Percentiles rank a stretch among this genome's conserved stretches.
Conservation (phyloP, 1,140 invertebrate species). For the Eubasilissa regina region DNA sequence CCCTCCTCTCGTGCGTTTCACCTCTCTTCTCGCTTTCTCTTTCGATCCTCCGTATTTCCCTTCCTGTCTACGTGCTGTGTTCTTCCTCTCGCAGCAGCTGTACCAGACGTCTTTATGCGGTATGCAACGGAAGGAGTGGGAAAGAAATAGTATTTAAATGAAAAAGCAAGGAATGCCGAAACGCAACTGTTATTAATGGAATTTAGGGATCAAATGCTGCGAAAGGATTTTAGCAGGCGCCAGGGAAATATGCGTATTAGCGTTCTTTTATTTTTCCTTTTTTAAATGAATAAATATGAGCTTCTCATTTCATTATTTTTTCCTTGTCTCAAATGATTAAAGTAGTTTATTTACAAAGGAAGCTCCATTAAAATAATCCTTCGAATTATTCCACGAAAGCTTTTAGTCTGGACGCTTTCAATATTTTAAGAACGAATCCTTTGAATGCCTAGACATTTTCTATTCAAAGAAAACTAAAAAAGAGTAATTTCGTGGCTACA, state of each 20-base stretch:
- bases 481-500: too few relatives aligned
- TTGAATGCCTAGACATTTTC: too few relatives aligned
- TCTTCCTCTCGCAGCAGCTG: constrained; percentile 6
- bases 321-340: constrained; percentile 12
- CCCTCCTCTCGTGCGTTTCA: neutral
- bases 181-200: constrained; percentile 43
- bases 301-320: neutral
- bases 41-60: too few relatives aligned
- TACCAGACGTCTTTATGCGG: constrained; percentile 22
- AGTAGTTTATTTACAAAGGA: constrained; percentile 19
- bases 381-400: constrained; percentile 6
- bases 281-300: constrained; percentile 1
- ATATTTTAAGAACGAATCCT: too few relatives aligned
- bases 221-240: constrained; percentile 47
- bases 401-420: neutral
- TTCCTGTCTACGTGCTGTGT: neutral
- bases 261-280: constrained; percentile 10
- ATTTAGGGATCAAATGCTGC: constrained; percentile 16
- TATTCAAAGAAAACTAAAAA: too few relatives aligned
- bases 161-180: constrained; percentile 33
- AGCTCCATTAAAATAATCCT: constrained; percentile 7
- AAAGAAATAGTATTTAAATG: constrained; percentile 39
- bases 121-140: neutral
- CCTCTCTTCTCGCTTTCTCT: neutral
- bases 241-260: constrained; percentile 39